Conservation (phyloP, 2,113 vertebrate species). For the Pavo muticus region DNA sequence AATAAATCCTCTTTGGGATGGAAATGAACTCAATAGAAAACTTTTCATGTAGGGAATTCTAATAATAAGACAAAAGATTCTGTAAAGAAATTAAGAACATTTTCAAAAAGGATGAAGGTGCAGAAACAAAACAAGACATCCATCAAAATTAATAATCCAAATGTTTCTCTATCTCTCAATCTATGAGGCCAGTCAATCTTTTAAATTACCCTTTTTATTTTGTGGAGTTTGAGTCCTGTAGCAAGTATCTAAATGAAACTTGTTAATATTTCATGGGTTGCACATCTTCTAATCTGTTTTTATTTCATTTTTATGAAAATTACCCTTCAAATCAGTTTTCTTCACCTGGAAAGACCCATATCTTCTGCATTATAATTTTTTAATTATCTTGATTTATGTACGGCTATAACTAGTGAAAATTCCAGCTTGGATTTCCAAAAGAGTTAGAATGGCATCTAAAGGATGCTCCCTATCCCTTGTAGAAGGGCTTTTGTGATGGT, state of each 20-base stretch:
- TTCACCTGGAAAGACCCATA: conserved; percentile 32
- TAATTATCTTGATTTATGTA: conserved; percentile 57
- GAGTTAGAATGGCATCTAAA: background rate
- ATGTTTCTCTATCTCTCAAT: background rate
- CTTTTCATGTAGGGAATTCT: background rate
- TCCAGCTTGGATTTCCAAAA: conserved; percentile 13
- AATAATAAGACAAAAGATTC: background rate
- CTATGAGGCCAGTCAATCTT: background rate
- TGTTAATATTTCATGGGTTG: conserved; percentile 58
- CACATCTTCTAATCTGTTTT: conserved; percentile 23
- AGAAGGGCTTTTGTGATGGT: background rate
- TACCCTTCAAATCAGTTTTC: conserved; percentile 45
- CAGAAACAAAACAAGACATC: background rate
- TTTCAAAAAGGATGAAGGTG: background rate
- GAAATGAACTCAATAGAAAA: background rate
- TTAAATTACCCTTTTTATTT: background rate
- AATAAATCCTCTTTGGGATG: background rate
- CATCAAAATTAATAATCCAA: background rate
- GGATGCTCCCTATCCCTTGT: background rate
- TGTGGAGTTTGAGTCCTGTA: background rate
- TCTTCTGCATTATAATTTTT: conserved; percentile 42
- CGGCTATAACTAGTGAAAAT: conserved; percentile 8
- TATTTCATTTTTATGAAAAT: conserved; percentile 64
- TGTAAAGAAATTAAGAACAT: background rate
- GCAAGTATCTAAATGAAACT: conserved; percentile 18